A percentile compares a stretch with the other conserved stretches of the same genome.
These are phyloP conservation scores for Listronotus bonariensis DNA, from an alignment of 1,140 invertebrate genomes.

Conservation along the genomic window DNA sequence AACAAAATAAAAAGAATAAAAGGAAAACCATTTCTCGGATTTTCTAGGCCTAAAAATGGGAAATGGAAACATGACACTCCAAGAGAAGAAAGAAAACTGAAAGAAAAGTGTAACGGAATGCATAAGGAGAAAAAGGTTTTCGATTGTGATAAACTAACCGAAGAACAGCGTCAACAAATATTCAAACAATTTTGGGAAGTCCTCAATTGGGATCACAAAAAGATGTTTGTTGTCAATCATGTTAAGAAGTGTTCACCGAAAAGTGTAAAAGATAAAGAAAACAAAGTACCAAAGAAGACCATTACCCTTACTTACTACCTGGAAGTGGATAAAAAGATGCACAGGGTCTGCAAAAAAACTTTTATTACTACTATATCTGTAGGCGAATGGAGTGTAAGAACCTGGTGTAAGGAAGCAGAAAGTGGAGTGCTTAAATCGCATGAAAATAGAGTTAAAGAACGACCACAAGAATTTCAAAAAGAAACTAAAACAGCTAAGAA, in stretches of 20 bases:
- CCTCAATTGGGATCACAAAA: not conserved
- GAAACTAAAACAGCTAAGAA: no score
- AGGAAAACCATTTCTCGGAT: no score
- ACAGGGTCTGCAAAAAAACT: constrained; percentile 1
- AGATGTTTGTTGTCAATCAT: constrained; percentile 1
- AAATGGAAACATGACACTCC: not conserved
- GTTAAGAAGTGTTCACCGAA: no score
- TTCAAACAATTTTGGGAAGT: not conserved
- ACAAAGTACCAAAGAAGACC: not conserved
- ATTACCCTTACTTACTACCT: not conserved
- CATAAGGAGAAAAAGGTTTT: constrained; percentile 3
- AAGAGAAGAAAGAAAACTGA: not conserved
- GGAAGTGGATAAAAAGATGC: not conserved
- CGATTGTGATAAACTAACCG: not conserved
- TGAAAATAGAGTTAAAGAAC: no score
- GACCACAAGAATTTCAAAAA: no score
- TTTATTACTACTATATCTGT: not conserved
- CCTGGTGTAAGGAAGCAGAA: not conserved
- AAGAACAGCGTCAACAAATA: not conserved
- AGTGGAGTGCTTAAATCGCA: not conserved
- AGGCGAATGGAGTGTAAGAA: constrained; percentile 1
- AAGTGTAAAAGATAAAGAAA: not conserved
- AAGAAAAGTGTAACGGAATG: not conserved
- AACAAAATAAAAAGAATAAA: no score
- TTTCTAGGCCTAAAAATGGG: no score